Conservation (phyloP, 2,888 invertebrate genomes). For the Drosophila mulleri region DNA sequence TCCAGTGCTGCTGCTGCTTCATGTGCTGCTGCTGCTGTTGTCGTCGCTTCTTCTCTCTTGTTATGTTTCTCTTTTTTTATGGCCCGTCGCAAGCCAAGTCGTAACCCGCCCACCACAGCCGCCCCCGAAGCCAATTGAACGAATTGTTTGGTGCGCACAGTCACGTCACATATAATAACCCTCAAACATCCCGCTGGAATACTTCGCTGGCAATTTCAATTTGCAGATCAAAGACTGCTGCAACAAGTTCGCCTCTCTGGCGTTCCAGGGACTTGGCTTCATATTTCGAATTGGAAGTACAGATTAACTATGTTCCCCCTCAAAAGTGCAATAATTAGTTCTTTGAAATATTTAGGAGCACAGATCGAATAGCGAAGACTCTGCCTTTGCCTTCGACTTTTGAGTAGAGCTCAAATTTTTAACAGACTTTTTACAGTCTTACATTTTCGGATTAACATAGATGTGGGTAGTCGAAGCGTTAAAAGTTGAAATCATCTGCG, state of each 20-base stretch:
- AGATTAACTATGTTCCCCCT: background rate
- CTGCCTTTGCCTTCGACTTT: background rate
- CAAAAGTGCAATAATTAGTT: background rate
- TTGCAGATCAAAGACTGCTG: conserved; percentile 12
- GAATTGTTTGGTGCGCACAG: conserved; percentile 18
- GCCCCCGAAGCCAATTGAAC: conserved; percentile 18
- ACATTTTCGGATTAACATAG: too few relatives aligned
- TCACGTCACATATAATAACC: conserved; percentile 10
- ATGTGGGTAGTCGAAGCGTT: too few relatives aligned
- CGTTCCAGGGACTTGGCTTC: background rate
- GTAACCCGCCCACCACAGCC: background rate
- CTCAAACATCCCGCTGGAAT: conserved; percentile 8
- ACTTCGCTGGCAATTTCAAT: conserved; percentile 11
- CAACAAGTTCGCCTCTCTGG: background rate
- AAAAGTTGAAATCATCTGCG: too few relatives aligned
- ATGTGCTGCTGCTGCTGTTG: conserved; percentile 7
- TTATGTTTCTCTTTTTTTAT: conserved; percentile 48
- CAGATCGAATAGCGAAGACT: background rate
- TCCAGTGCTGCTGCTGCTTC: background rate
- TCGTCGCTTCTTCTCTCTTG: conserved; percentile 28
- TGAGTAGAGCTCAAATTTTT: too few relatives aligned
- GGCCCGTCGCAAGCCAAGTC: conserved; percentile 7
- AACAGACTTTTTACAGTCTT: too few relatives aligned
- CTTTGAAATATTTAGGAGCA: background rate
- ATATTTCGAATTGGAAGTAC: background rate